Evolutionary conservation across 2,888 invertebrate genomes (phyloP), one percentile per base, ranked within the genome.

Genomic region (Timema podura): DNA sequence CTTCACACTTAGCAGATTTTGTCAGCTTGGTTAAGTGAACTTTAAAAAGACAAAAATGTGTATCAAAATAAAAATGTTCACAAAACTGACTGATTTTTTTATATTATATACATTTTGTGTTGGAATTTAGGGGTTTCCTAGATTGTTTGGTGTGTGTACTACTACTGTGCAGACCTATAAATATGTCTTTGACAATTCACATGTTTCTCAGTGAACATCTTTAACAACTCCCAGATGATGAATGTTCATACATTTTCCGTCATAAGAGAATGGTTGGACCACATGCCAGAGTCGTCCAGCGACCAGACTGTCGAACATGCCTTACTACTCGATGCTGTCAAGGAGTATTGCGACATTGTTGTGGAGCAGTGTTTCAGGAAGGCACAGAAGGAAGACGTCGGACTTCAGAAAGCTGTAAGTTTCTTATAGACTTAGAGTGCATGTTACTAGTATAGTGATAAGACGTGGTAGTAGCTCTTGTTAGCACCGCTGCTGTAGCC

Each of bases 351-450:
- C 51, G 71, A 54, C 54, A 15, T 65, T 13, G 54, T 70, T 6
- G 68, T 70, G 15, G 68, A 71, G 10, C 74, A 72, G 65, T 72
- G 74, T 44, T 64, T 74, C 44, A 51, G 67, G 30, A 48, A 44
- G 11, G 68, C 71, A n/a, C 67, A 66, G n/a, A 57, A 70, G n/a
- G 71, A 72, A 16, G 74, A 74, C 45, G 45, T 46, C 13, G 66
- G 69, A 5, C 70, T 74, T 45, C 74, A 74, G 65, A 74, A 74
- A 48, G 72, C 72, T 9, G 74, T 74, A 44, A 66, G 70, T 70
- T 64, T n/a, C 7, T 30, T n/a, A 44, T 51, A 5, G 16, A n/a
- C 30, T n/a, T 15, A 9, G 65, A n/a, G 11, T 47, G 15, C 10
- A 15, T 5, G n/a, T 51, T 68, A 6, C 57, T 44, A 45, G 15